Percentiles rank a stretch among this genome's conserved stretches.
Conservation (phyloP, 2,888 invertebrate genomes). For the Himalopsyche tibetana region DNA sequence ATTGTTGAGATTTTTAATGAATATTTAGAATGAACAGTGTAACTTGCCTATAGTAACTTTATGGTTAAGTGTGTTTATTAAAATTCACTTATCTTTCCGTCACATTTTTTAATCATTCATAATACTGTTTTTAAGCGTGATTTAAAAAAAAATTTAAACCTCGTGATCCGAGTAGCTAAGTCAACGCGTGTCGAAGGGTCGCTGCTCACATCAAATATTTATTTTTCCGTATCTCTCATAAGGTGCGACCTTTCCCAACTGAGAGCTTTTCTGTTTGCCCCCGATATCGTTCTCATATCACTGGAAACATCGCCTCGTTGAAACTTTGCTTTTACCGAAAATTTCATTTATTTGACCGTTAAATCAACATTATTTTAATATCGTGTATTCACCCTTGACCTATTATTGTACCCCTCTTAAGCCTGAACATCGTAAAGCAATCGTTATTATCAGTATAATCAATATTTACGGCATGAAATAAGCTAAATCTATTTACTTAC, state of each 20-base stretch:
- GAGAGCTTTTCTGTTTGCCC: slow-evolving; percentile 3
- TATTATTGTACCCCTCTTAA: background rate
- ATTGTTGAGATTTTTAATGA: too few species aligned
- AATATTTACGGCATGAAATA: background rate
- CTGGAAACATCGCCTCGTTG: slow-evolving; percentile 3
- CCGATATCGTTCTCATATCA: slow-evolving; percentile 1
- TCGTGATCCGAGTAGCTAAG: background rate
- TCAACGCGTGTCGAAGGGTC: background rate
- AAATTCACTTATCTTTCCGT: too few species aligned
- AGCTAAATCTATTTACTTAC: too few species aligned
- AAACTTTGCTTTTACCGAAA: slow-evolving; percentile 1
- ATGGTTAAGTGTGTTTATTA: too few species aligned
- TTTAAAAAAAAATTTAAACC: background rate
- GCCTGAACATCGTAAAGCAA: background rate
- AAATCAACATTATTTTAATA: background rate
- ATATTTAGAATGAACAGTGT: too few species aligned
- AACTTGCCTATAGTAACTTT: too few species aligned
- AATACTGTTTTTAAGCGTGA: too few species aligned
- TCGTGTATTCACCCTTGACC: slow-evolving; percentile 3
- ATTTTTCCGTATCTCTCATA: slow-evolving; percentile 30
- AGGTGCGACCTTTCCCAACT: slow-evolving; percentile 18
- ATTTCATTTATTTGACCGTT: slow-evolving; percentile 7
- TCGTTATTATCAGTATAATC: background rate
- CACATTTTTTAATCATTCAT: too few species aligned
- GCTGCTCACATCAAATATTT: slow-evolving; percentile 28